Conservation (phyloP, 2,888 invertebrate genomes). For the Marronus borbonicus region DNA sequence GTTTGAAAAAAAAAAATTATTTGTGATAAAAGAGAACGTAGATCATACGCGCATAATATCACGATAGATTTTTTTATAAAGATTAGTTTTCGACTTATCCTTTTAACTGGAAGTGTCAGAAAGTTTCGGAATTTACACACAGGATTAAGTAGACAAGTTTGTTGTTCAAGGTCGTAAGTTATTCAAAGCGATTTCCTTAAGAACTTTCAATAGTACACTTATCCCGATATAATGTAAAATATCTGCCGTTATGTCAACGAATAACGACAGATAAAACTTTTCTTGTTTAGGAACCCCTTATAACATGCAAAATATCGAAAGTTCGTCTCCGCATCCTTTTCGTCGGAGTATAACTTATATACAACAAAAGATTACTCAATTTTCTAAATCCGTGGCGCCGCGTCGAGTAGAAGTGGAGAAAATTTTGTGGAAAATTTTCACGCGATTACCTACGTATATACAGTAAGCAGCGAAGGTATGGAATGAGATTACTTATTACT, state of each 20-base stretch:
- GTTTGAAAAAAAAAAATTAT: no score
- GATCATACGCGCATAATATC: no score
- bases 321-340: neutral
- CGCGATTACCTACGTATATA: constrained; percentile 4
- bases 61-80: neutral
- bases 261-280: constrained; percentile 42
- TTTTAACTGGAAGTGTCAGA: constrained; percentile 6
- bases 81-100: neutral
- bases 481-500: no score
- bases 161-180: constrained; percentile 28
- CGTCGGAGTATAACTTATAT: constrained; percentile 20
- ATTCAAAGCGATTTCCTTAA: constrained; percentile 23
- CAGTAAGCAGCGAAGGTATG: no score
- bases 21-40: no score
- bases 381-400: constrained; percentile 17
- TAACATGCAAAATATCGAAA: constrained; percentile 35
- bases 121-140: constrained; percentile 13
- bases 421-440: constrained; percentile 35
- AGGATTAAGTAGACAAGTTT: neutral
- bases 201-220: constrained; percentile 33
- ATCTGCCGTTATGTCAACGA: constrained; percentile 29
- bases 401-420: constrained; percentile 6
- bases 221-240: constrained; percentile 40
- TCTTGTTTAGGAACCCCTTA: constrained; percentile 35
- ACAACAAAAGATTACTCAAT: constrained; percentile 40